phyloP scores from a whole-genome alignment of 2,797 vertebrate genomes.

The Australoheros facetus region DNA sequence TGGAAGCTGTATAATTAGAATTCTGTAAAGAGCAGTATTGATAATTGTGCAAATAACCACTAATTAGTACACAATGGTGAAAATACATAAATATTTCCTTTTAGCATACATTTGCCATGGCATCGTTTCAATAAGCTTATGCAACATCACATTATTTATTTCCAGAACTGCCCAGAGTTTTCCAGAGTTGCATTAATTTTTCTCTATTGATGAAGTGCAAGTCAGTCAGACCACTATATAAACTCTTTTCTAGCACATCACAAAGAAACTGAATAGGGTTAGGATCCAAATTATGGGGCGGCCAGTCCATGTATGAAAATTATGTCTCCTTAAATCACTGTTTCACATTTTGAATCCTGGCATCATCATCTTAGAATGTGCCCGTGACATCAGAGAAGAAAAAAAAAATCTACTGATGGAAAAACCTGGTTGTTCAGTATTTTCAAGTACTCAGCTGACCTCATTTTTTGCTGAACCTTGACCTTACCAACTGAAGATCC shows the following conservation, averaged over 20 bases:
- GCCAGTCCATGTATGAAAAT: background rate
- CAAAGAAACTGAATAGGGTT: background rate
- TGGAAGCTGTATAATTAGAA: background rate
- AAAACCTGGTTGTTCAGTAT: background rate
- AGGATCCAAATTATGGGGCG: background rate
- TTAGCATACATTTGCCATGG: background rate
- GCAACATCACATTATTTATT: background rate
- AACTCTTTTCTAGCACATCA: background rate
- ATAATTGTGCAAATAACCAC: background rate
- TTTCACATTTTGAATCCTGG: background rate
- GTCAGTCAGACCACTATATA: background rate
- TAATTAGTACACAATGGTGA: background rate
- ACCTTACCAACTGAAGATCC: background rate
- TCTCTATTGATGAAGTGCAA: background rate
- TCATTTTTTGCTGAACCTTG: background rate
- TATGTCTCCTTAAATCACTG: background rate
- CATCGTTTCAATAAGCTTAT: background rate
- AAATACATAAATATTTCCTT: background rate
- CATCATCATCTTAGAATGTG: fast-evolving
- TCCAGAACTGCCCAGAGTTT: background rate
- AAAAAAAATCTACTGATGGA: background rate
- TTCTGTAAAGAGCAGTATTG: background rate
- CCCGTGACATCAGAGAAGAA: background rate
- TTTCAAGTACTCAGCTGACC: background rate
- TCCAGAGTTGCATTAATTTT: background rate